Percentiles rank a stretch among this genome's conserved stretches.
phyloP scores from a whole-genome alignment of 2,113 vertebrate species.

The Prunella himalayana region DNA sequence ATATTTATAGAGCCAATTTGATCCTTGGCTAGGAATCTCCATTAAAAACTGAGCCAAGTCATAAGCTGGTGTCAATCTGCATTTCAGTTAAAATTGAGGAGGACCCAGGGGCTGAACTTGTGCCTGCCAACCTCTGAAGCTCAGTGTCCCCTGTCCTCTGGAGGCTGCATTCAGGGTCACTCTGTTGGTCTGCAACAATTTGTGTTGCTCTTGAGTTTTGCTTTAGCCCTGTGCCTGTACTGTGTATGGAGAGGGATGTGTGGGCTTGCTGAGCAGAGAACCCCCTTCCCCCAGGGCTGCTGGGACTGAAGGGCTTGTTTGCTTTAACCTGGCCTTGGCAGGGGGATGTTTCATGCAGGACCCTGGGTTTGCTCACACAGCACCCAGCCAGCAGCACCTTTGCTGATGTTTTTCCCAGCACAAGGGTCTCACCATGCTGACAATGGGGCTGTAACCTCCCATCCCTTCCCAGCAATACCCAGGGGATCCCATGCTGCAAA shows the following conservation, averaged over 20 bases:
- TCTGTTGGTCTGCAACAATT: not conserved
- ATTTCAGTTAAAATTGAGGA: not conserved
- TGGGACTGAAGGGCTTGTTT: not conserved
- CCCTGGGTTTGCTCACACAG: not conserved
- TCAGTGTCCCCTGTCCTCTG: not conserved
- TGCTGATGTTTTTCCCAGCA: not conserved
- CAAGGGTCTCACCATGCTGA: accelerated
- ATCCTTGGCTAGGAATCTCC: not conserved
- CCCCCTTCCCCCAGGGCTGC: not conserved
- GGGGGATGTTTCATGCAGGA: not conserved
- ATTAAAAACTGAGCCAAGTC: not conserved
- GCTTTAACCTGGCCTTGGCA: not conserved
- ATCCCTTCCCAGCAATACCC: not conserved
- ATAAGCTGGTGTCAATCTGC: not conserved
- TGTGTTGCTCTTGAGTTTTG: not conserved
- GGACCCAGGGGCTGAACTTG: not conserved
- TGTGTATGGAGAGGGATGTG: accelerated
- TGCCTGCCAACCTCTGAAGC: not conserved
- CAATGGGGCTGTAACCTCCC: accelerated
- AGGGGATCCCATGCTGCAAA: not conserved
- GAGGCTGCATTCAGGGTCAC: not conserved
- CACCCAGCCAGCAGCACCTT: not conserved
- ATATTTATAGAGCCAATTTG: constrained; percentile 20
- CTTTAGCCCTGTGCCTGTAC: not conserved
- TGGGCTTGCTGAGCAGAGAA: not conserved